Evolutionary conservation across 2,113 vertebrate species (phyloP), one percentile per base, ranked within the genome.

Genomic region (Notarius quadriscutis): DNA sequence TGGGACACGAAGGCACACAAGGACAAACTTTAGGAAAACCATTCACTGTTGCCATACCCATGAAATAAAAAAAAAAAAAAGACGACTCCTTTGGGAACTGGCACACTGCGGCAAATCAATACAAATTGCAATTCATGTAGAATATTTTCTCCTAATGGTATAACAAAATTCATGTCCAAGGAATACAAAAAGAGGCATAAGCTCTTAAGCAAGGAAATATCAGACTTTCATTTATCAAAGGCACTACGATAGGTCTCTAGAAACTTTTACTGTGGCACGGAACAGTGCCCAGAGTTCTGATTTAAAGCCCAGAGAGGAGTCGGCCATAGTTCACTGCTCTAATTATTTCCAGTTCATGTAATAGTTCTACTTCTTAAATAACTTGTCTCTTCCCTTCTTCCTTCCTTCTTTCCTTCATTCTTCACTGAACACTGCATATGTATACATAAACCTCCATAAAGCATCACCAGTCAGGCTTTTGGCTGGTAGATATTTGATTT

Each of bases 271-370:
- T 71, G 30, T 11, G 18, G 17, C 71, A 74, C 3, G 17, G 71
- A 74, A 48, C 71, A 48, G 71, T 8, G 34, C 34, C 5, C 74
- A 53, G 22, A 77, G 22, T n/a, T n/a, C 48, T 77, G 41, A 77
- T 77, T 77, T 79, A 79, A 57, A 79, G 51, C 75, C 51, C 51
- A 9, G 75, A 79, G 51, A 79, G 75, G 14, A 27, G 75, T 55
- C 75, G 55, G 51, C 75, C 51, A 55, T 79, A 55, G 75, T 79
- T 79, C 25, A 79, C 51, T 57, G 51, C 75, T 57, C 75, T 79
- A 57, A 79, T 57, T 55, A 55, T 79, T 55, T 79, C 51, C 75
- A 79, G 25, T 79, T 78, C 75, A 55, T 27, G 75, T 55, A 78
- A 78, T 78, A 55, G 25, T 55, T 78, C 12, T 55, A 79, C 75